Conservation (phyloP, 2,797 vertebrate genomes). For the Hybognathus amarus region DNA sequence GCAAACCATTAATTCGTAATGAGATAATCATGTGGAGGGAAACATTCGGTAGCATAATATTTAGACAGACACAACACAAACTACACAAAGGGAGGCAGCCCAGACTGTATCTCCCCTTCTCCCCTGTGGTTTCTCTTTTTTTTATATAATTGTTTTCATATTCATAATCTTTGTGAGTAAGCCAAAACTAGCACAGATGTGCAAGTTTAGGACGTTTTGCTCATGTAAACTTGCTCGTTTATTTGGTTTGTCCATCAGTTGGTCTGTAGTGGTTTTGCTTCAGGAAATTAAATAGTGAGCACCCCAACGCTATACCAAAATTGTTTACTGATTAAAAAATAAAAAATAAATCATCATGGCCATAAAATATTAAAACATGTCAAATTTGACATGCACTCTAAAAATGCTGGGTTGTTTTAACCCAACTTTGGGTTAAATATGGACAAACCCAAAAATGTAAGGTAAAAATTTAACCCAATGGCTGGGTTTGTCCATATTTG, state of each 20-base stretch:
- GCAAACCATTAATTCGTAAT: constrained; percentile 77
- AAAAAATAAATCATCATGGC: not conserved
- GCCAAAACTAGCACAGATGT: constrained; percentile 66
- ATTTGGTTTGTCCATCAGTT: not conserved
- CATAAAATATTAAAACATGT: not conserved
- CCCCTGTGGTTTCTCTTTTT: not conserved
- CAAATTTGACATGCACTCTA: not conserved
- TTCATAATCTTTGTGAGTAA: constrained; percentile 57
- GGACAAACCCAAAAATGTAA: too few species aligned
- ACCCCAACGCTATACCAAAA: too few species aligned
- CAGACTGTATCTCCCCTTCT: not conserved
- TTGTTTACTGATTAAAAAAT: not conserved
- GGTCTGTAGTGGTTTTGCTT: not conserved
- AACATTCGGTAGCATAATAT: constrained; percentile 69
- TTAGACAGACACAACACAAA: constrained; percentile 72
- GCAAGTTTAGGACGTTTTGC: constrained; percentile 76
- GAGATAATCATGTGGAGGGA: constrained; percentile 75
- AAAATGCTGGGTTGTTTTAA: too few species aligned
- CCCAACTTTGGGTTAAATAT: too few species aligned
- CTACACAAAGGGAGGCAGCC: constrained; percentile 66
- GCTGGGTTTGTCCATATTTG: too few species aligned
- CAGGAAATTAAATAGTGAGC: not conserved
- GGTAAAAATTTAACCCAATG: too few species aligned
- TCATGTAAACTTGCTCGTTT: constrained; percentile 53
- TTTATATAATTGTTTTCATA: not conserved